Evolutionary conservation across 2,888 invertebrate species (phyloP), one percentile per base, ranked within the genome.

Genomic region (Adelphocoris suturalis): DNA sequence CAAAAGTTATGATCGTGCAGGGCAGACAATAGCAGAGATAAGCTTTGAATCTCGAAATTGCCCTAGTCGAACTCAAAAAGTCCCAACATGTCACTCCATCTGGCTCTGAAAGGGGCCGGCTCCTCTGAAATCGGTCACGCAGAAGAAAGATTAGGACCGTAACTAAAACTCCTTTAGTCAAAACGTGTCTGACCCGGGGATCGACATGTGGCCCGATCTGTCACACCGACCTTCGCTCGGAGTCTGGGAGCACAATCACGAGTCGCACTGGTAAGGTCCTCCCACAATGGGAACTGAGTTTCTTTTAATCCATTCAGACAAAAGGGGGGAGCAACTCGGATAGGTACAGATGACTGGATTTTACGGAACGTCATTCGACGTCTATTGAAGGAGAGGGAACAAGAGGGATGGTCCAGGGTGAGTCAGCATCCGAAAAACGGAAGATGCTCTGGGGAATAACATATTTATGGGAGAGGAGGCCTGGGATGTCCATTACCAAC

Each of bases 181-280:
- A 86, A 86, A 86, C 85, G 85, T 86, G 85, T 86, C 85, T 61
- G 85, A 61, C 85, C 85, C 14, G 13, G 13, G 37, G 57, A 28
- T 61, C 61, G 85, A 86, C 85, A 86, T 86, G 85, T 86, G 85
- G 85, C 61, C 57, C 85, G 47, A 86, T 86, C 85, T 86, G 85
- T 86, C 85, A 86, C 85, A 86, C 46, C 28, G n/a, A 37, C 78
- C 78, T 14, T 47, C 16, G 46, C 37, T 47, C 37, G 0, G 14
- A 78, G 78, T 47, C 1, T 68, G 68, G 46, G 14, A 78, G 47
- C 46, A 78, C 78, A 78, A 78, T 78, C 78, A 78, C 68, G 68
- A 68, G 68, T 68, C 23, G 23, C 23, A 68, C 68, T 68, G 23
- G 27, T 12, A 27, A 19, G 3, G 61, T 19, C 4, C 19, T 27